phyloP scores from a whole-genome alignment of 2,888 invertebrate genomes.

The Hartigia nigra region DNA sequence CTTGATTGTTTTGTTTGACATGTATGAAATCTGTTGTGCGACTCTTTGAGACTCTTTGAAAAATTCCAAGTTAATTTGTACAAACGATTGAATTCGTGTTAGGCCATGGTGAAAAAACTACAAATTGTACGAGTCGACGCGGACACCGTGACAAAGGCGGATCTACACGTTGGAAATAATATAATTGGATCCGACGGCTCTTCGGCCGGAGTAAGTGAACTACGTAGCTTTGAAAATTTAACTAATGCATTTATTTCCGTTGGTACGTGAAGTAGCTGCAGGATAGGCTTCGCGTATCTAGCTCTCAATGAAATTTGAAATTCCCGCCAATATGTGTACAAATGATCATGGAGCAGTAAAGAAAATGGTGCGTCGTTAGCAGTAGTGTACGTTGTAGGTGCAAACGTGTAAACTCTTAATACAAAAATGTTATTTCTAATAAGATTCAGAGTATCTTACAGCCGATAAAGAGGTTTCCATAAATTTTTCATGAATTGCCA shows the following conservation, averaged over 20 bases:
- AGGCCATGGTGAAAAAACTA: conserved; percentile 38
- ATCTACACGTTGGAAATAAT: conserved; percentile 47
- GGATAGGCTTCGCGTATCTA: background rate
- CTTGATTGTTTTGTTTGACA: background rate
- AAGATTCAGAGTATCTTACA: background rate
- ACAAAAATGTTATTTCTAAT: background rate
- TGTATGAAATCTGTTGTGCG: background rate
- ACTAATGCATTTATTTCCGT: background rate
- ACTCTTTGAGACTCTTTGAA: background rate
- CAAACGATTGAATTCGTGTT: background rate
- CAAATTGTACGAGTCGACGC: conserved; percentile 48
- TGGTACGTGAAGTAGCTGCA: background rate
- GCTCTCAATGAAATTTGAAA: background rate
- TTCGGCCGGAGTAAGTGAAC: conserved; percentile 39
- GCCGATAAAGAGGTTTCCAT: background rate
- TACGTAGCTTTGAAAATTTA: background rate
- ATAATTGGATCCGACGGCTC: conserved; percentile 35
- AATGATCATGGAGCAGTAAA: background rate
- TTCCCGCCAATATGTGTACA: background rate
- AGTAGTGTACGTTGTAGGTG: background rate
- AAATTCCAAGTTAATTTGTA: background rate
- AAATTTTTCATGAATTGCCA: background rate
- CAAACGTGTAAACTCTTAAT: background rate
- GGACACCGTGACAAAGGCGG: conserved; percentile 39
- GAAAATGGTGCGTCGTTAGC: background rate